These are phyloP conservation scores for Phania funesta DNA, from an alignment of 2,888 invertebrate species.

Conservation along the genomic window DNA sequence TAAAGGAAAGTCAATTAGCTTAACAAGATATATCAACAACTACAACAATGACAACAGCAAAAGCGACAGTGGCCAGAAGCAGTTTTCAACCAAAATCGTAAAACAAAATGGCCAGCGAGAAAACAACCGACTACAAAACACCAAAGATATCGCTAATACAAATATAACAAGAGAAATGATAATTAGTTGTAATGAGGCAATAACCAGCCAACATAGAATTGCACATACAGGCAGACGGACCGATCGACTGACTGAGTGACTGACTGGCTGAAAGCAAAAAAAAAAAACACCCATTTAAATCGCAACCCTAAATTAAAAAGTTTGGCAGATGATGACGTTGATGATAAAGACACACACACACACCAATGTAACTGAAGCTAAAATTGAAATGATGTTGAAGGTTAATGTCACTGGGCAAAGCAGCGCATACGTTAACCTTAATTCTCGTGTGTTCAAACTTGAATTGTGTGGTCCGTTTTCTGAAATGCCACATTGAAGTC, in stretches of 20 bases:
- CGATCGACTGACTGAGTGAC: neutral
- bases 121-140: slow-evolving; percentile 64
- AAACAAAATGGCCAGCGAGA: slow-evolving; percentile 51
- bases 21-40: slow-evolving; percentile 74
- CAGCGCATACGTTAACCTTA: slow-evolving; percentile 62
- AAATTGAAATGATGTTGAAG: slow-evolving; percentile 56
- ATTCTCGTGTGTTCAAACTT: slow-evolving; percentile 35
- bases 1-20: slow-evolving; percentile 76
- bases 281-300: slow-evolving; percentile 33
- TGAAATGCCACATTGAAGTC: slow-evolving; percentile 24
- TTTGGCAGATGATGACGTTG: slow-evolving; percentile 7
- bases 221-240: neutral
- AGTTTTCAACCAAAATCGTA: neutral
- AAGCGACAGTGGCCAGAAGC: neutral
- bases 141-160: slow-evolving; percentile 63
- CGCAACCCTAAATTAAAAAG: slow-evolving; percentile 44
- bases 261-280: neutral
- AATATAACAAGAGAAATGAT: slow-evolving; percentile 56
- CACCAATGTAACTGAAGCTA: slow-evolving; percentile 5
- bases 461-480: slow-evolving; percentile 57
- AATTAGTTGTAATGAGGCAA: slow-evolving; percentile 64
- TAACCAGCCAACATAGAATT: slow-evolving; percentile 34
- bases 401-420: slow-evolving; percentile 59
- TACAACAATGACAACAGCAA: neutral
- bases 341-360: slow-evolving; percentile 8